Base-by-base conservation (phyloP, 2,113 vertebrate species). In the Pionites leucogaster region DNA sequence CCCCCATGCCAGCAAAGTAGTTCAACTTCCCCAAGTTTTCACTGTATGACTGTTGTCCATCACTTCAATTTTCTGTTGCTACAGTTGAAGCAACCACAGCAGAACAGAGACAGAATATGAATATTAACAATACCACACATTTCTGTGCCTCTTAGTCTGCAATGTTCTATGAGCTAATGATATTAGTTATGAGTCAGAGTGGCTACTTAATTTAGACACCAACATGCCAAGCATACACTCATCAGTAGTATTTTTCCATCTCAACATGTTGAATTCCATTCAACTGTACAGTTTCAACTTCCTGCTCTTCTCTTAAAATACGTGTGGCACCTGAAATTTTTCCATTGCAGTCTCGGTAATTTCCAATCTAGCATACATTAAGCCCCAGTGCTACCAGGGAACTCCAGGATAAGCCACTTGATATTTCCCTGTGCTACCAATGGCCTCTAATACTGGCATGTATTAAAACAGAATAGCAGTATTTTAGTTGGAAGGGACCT, bases 211-310 rank as follows among this genome's bases (percentile, higher is more conserved):
- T 68, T 53, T 49, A 81, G 59, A 70, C 42, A 77, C 10, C 29
- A 57, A 22, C 1, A 0, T 29, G 41, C 57, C 68, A 83, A 70
- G 8, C 1, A 1, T 3, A 77, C 6, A 24, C 13, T 20, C 14
- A 60, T 2, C 20, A 77, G 44, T 60, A 81, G 33, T 8, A 64
- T 33, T 67, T 53, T 77, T 82, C 33, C 67, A 86, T 47, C 42
- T 74, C 39, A 59, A 71, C 25, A 5, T 25, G 37, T 6, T 64
- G 17, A 75, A 91, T 46, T n/a, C 50, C 49, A 62, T 42, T 75
- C 25, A 35, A 22, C 4, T 42, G 5, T 6, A 13, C 6, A 9
- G 13, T 50, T 15, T 49, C 27, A 92, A 76, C 17, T 62, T 82
- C 29, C 52, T 28, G 18, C 11, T 87, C 57, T 52, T 86, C 50